A percentile compares a stretch with the other conserved stretches of the same genome.
phyloP scores from a whole-genome alignment of 1,140 invertebrate species.

The Propsilocerus akamusi region DNA sequence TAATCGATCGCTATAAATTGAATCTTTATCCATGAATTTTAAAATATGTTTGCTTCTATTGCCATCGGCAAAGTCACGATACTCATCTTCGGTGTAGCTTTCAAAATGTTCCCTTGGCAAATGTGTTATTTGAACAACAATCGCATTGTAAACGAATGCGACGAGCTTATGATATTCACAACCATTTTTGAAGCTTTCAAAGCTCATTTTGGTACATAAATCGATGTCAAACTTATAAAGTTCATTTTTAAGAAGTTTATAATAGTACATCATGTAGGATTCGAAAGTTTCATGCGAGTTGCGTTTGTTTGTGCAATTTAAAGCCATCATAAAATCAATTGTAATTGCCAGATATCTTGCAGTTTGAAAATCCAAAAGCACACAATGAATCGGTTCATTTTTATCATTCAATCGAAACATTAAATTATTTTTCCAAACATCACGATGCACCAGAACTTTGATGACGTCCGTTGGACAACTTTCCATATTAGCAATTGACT shows the following conservation, averaged over 20 bases:
- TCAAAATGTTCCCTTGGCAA: not conserved
- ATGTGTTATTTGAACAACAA: not conserved
- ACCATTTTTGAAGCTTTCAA: not conserved
- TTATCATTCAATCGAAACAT: constrained; percentile 29
- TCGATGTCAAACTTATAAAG: not conserved
- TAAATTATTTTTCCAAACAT: constrained; percentile 36
- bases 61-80: not conserved
- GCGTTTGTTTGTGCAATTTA: not conserved
- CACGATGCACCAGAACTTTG: constrained; percentile 31
- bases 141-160: not conserved
- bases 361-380: constrained; percentile 32
- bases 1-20: not conserved
- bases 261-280: not conserved
- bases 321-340: constrained; percentile 24
- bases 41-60: not conserved
- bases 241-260: not conserved
- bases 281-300: not conserved
- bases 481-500: not conserved
- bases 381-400: constrained; percentile 23
- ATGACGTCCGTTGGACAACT: not conserved
- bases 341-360: constrained; percentile 27
- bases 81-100: not conserved
- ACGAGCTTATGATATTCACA: not conserved
- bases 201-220: not conserved
- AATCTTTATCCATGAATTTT: not conserved